phyloP scores from a whole-genome alignment of 2,113 vertebrate genomes.

The Notarius lentiginosus region DNA sequence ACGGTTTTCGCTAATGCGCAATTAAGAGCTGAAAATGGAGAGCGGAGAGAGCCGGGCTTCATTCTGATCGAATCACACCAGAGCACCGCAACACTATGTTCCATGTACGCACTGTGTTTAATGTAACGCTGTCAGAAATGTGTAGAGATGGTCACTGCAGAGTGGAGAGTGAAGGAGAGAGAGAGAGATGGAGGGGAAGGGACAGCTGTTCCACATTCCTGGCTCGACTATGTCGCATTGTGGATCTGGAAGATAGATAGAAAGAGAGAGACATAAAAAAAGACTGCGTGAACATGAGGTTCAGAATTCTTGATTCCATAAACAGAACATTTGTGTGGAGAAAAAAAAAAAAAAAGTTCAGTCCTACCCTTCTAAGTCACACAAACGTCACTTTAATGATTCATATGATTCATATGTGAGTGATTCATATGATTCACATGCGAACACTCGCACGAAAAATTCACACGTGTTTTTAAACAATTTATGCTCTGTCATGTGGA shows the following conservation, averaged over 20 bases:
- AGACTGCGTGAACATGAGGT: constrained; percentile 46
- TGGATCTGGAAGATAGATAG: constrained; percentile 60
- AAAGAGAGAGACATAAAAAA: constrained; percentile 24
- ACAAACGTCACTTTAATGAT: background rate
- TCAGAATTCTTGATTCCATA: background rate
- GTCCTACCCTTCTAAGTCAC: background rate
- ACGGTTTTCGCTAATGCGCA: constrained; percentile 54
- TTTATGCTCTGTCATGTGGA: background rate
- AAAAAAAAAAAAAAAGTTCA: background rate
- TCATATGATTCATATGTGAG: background rate
- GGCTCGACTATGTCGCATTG: constrained; percentile 64
- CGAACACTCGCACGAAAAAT: background rate
- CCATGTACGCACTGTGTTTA: constrained; percentile 54
- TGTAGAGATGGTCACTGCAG: constrained; percentile 40
- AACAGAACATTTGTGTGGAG: background rate
- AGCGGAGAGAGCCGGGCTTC: constrained; percentile 44
- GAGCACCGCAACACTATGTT: constrained; percentile 46
- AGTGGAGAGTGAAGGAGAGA: constrained; percentile 22
- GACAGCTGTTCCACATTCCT: constrained; percentile 74
- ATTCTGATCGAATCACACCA: constrained; percentile 51
- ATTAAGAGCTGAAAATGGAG: constrained; percentile 58
- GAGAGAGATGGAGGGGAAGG: constrained; percentile 51
- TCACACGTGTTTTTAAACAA: background rate
- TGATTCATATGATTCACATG: constrained; percentile 9
- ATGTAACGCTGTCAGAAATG: constrained; percentile 46